A percentile compares a stretch with the other conserved stretches of the same genome.
These are phyloP conservation scores for Saccopteryx leptura DNA, from an alignment of 2,113 vertebrate genomes.

Conservation along the genomic window DNA sequence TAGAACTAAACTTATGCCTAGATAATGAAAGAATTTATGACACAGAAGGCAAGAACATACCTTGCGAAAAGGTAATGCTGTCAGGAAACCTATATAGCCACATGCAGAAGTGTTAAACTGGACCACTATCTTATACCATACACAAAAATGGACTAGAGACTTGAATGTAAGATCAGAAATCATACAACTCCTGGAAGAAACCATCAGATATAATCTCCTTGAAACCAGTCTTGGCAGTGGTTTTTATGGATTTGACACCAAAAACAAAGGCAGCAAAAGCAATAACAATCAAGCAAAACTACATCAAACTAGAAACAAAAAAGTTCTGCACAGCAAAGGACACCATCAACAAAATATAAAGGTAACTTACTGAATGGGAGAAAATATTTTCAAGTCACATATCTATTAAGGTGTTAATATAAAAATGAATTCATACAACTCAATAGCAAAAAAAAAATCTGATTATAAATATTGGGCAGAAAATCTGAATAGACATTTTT, in stretches of 20 bases:
- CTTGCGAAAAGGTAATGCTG: background rate
- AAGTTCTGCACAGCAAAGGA: background rate
- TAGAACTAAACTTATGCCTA: background rate
- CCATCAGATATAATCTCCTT: background rate
- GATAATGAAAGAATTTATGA: background rate
- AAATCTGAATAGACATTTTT: background rate
- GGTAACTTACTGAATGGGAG: background rate
- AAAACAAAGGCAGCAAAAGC: constrained; percentile 11
- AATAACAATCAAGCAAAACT: background rate
- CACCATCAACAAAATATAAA: background rate
- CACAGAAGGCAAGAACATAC: background rate
- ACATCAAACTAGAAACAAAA: background rate
- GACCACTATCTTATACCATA: background rate
- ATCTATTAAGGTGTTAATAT: constrained; percentile 4
- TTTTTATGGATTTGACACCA: background rate
- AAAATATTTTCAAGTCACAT: background rate
- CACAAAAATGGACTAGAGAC: background rate
- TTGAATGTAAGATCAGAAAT: background rate
- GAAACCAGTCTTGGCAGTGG: background rate
- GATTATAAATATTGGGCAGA: background rate
- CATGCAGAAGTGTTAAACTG: background rate
- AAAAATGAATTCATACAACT: background rate
- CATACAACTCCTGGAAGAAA: background rate
- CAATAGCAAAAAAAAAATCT: background rate
- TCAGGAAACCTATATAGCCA: background rate